These are phyloP conservation scores for Orchesella cincta DNA, from an alignment of 1,140 invertebrate species.

Conservation along the genomic window DNA sequence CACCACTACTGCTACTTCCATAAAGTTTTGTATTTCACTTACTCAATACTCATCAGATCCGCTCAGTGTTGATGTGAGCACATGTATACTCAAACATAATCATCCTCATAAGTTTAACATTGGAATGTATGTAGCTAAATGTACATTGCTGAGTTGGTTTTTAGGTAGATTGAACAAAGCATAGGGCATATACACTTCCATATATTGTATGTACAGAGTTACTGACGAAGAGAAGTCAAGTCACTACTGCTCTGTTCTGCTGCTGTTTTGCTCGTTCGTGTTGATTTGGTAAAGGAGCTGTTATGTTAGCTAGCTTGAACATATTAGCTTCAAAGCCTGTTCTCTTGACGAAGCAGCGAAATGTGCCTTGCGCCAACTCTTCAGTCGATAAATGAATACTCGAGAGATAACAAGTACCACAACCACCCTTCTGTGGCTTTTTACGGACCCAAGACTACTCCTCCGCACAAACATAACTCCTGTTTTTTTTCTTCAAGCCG, in stretches of 20 bases:
- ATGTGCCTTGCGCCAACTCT: constrained; percentile 49
- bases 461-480: background rate
- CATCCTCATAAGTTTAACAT: background rate
- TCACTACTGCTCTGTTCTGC: background rate
- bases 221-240: background rate
- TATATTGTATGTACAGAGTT: too few species aligned
- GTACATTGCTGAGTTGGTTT: too few species aligned
- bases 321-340: background rate
- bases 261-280: background rate
- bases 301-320: background rate
- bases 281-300: background rate
- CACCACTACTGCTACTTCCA: background rate
- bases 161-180: too few species aligned
- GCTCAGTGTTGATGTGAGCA: background rate
- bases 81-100: background rate
- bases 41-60: constrained; percentile 3
- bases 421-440: constrained; percentile 32
- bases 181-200: too few species aligned
- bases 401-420: constrained; percentile 46
- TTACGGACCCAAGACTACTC: constrained; percentile 13
- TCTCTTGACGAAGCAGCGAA: constrained; percentile 26
- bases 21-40: background rate
- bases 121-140: constrained; percentile 16
- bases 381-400: constrained; percentile 49
- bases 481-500: background rate